Conservation (phyloP, 2,797 vertebrate genomes). For the Microctenopoma steveboyesi region DNA sequence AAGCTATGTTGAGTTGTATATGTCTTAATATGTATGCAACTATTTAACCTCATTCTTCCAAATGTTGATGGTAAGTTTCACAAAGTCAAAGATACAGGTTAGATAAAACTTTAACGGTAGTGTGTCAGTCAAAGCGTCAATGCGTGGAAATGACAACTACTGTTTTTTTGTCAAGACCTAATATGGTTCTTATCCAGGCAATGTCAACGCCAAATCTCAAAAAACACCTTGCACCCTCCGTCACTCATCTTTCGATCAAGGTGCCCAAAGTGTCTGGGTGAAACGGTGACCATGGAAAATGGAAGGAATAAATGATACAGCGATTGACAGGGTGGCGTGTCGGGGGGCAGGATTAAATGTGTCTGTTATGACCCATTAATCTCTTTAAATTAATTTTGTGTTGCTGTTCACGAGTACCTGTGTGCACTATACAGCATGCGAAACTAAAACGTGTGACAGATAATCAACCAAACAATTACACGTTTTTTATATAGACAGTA, state of each 20-base stretch:
- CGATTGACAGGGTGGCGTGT: no score
- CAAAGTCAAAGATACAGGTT: background rate
- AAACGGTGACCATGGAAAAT: conserved; percentile 21
- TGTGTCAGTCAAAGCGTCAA: conserved; percentile 16
- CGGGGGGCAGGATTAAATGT: background rate
- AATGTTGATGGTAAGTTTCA: conserved; percentile 17
- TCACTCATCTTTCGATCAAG: conserved; percentile 57
- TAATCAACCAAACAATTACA: background rate
- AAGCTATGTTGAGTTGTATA: background rate
- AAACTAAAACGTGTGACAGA: background rate
- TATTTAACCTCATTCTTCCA: conserved; percentile 1
- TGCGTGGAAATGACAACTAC: conserved; percentile 29
- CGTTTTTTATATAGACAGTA: background rate
- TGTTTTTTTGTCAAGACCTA: conserved; percentile 37
- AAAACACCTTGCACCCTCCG: conserved; percentile 58
- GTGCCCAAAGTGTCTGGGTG: background rate
- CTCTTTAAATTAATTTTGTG: background rate
- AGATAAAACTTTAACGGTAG: conserved; percentile 18
- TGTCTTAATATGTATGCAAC: conserved; percentile 5
- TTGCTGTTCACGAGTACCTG: background rate
- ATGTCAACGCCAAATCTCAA: conserved; percentile 49
- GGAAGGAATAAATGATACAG: background rate
- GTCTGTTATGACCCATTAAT: background rate
- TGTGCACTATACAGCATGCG: background rate
- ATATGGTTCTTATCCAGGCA: conserved; percentile 45